Evolutionary conservation across 2,888 invertebrate species (phyloP), one percentile per base, ranked within the genome.

Genomic region (Nomada fabriciana): DNA sequence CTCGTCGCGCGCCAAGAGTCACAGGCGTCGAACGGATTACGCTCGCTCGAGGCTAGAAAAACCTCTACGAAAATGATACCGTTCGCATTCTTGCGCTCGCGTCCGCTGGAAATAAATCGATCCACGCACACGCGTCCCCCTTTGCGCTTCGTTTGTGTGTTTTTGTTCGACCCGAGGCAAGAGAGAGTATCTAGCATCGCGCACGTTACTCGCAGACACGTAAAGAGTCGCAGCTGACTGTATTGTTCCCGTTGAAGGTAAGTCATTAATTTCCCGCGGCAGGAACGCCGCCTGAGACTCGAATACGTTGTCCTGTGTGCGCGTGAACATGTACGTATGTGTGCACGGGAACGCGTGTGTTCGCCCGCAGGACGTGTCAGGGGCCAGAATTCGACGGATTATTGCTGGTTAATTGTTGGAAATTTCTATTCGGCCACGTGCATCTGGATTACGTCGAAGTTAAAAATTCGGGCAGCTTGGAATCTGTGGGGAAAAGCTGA

Each of bases 241-340:
- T 91, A 91, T 91, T 91, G 91, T 91, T 92, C 90, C 89, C 89
- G 88, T 82, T 84, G 90, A 89, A 89, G 91, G 90, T 89, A 92
- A 93, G 93, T 93, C 93, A 93, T 93, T 93, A 93, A 93, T 92
- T 90, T 89, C 90, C 91, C 88, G 90, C 91, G 88, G 88, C 89
- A 89, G 91, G 91, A 93, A 93, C 85, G 83, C 42, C 80, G 74
- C 52, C 75, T 67, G 67, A 29, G 64, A 52, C 60, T 67, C 15
- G 55, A 52, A 71, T 61, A 63, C n/a, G 29, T 18, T 60, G 64
- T 15, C 15, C n/a, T 42, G 15, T 47, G 50, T 42, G 10, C n/a
- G 71, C n/a, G 74, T 59, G 50, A 42, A 63, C 29, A 25, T 63
- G 20, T 68, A 59, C 53, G 55, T 25, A 25, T 2, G 25, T 25